These are phyloP conservation scores for Diadegma fenestrale DNA, from an alignment of 2,888 invertebrate species.

Conservation along the genomic window DNA sequence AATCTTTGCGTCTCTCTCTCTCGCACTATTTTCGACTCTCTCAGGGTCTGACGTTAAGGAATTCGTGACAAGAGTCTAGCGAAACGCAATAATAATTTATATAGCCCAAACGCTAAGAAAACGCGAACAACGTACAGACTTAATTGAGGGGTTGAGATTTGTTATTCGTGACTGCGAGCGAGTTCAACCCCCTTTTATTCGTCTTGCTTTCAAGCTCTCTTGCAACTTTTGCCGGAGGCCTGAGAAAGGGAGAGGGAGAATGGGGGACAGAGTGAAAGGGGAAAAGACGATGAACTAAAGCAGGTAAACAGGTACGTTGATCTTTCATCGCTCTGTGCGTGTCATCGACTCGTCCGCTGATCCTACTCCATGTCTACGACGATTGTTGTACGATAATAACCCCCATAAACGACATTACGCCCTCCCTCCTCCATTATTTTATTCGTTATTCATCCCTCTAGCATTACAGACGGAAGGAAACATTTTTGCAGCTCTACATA, in stretches of 20 bases:
- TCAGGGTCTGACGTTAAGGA: constrained; percentile 44
- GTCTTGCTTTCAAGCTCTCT: constrained; percentile 17
- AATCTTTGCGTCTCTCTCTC: constrained; percentile 10
- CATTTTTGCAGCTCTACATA: constrained; percentile 2
- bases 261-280: neutral
- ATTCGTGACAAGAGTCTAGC: constrained; percentile 51
- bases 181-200: constrained; percentile 55
- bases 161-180: constrained; percentile 66
- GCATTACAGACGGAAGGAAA: neutral
- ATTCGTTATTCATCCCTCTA: constrained; percentile 18
- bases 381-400: constrained; percentile 47
- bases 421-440: constrained; percentile 41
- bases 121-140: constrained; percentile 46
- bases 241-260: neutral
- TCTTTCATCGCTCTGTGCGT: constrained; percentile 60
- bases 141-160: constrained; percentile 69
- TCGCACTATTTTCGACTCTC: constrained; percentile 2
- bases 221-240: constrained; percentile 8
- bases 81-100: constrained; percentile 64
- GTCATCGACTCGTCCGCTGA: constrained; percentile 65
- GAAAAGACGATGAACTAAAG: constrained; percentile 33
- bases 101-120: constrained; percentile 53
- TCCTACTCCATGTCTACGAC: constrained; percentile 28
- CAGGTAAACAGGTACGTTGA: constrained; percentile 65
- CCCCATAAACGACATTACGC: constrained; percentile 20